phyloP scores from a whole-genome alignment of 2,113 vertebrate genomes.

The Pao palembangensis region DNA sequence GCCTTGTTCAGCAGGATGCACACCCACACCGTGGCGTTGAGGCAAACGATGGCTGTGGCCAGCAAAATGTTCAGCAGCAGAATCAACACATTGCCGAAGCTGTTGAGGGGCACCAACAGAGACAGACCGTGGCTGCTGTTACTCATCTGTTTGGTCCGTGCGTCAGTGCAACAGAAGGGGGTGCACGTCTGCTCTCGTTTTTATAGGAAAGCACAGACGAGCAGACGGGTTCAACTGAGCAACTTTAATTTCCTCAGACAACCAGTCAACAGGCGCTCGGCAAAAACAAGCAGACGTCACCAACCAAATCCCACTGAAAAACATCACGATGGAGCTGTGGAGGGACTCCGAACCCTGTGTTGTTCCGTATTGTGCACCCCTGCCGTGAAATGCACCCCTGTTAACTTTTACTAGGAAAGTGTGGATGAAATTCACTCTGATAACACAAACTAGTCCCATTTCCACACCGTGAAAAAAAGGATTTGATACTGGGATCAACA shows the following conservation, averaged over 20 bases:
- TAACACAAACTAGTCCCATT: too few species aligned
- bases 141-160: conserved; percentile 40
- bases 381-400: too few species aligned
- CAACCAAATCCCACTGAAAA: neutral
- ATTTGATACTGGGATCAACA: too few species aligned
- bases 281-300: conserved; percentile 2
- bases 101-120: conserved; percentile 62
- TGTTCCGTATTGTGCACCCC: too few species aligned
- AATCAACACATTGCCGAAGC: conserved; percentile 70
- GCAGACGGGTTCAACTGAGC: neutral
- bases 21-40: conserved; percentile 69
- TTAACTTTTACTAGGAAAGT: too few species aligned
- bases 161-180: conserved; percentile 3
- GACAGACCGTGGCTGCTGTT: conserved; percentile 46
- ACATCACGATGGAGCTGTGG: too few species aligned
- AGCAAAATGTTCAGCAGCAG: conserved; percentile 67
- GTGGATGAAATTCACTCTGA: too few species aligned
- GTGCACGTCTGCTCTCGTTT: conserved; percentile 15
- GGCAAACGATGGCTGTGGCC: conserved; percentile 62
- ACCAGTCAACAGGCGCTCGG: conserved; percentile 7
- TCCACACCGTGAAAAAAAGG: too few species aligned
- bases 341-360: too few species aligned
- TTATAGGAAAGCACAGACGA: conserved; percentile 6
- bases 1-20: conserved; percentile 63
- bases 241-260: conserved; percentile 13